phyloP scores from a whole-genome alignment of 2,888 invertebrate genomes.

The Stegophylla sp. region DNA sequence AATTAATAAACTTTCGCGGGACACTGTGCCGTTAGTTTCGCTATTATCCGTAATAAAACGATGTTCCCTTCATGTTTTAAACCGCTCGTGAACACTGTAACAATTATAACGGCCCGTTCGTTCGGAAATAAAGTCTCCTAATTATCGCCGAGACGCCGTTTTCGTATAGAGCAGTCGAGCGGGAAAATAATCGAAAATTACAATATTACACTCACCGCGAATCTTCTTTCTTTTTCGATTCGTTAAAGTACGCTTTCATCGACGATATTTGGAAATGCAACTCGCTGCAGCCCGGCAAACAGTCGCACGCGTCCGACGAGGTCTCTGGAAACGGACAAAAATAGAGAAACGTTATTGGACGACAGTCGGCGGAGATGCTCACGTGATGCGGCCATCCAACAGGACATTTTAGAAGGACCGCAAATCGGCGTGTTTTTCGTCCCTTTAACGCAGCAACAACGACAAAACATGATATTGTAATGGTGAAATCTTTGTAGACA shows the following conservation, averaged over 20 bases:
- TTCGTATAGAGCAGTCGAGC: too few relatives aligned
- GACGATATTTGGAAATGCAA: background rate
- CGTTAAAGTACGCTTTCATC: background rate
- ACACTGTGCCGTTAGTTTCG: too few relatives aligned
- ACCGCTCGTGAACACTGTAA: too few relatives aligned
- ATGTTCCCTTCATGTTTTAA: too few relatives aligned
- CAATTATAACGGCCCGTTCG: too few relatives aligned
- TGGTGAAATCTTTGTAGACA: too few relatives aligned
- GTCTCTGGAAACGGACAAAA: background rate
- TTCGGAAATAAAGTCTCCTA: too few relatives aligned
- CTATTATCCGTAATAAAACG: too few relatives aligned
- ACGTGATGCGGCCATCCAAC: constrained; percentile 55
- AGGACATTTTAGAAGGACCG: constrained; percentile 52
- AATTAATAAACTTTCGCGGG: too few relatives aligned
- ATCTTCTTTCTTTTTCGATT: background rate
- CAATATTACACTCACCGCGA: background rate
- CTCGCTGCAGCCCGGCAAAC: constrained; percentile 32
- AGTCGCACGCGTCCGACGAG: constrained; percentile 1
- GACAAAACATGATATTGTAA: too few relatives aligned
- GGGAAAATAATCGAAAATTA: background rate
- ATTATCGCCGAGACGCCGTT: too few relatives aligned
- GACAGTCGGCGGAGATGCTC: constrained; percentile 3
- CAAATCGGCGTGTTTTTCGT: constrained; percentile 56
- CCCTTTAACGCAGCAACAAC: constrained; percentile 28
- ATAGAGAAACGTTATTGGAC: too few relatives aligned